Evolutionary conservation across 2,888 invertebrate species (phyloP).

Genomic region (Dyspetes luteomarginatus): DNA sequence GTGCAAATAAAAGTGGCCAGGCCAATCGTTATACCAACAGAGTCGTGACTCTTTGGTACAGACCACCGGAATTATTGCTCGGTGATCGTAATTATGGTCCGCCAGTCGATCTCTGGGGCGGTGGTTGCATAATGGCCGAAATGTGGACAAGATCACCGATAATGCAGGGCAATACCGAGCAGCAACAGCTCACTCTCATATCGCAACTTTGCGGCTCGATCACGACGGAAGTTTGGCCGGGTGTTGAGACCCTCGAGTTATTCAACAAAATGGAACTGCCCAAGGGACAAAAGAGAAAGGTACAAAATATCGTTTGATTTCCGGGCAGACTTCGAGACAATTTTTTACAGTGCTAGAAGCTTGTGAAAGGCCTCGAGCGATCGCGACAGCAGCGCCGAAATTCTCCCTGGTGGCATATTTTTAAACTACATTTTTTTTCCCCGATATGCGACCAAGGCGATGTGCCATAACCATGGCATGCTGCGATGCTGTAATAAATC

Average conservation of each 20-base stretch:
- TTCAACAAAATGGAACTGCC: slow-evolving; percentile 95
- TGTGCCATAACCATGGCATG: too few species aligned
- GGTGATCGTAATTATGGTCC: slow-evolving; percentile 98
- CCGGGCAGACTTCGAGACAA: too few species aligned
- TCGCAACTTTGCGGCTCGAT: slow-evolving; percentile 98
- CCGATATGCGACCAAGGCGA: too few species aligned
- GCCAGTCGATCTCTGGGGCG: slow-evolving; percentile 98
- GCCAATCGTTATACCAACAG: slow-evolving; percentile 97
- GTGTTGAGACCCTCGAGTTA: slow-evolving; percentile 94
- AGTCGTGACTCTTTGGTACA: slow-evolving; percentile 98
- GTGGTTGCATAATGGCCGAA: slow-evolving; percentile 99
- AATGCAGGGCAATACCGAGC: slow-evolving; percentile 98
- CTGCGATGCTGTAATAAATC: too few species aligned
- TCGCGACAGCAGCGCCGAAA: background rate
- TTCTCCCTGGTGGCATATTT: background rate
- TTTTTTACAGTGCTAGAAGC: too few species aligned
- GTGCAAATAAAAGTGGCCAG: slow-evolving; percentile 93
- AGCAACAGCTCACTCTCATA: slow-evolving; percentile 97
- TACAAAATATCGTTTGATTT: slow-evolving; percentile 75
- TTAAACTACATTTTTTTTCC: background rate
- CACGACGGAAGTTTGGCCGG: slow-evolving; percentile 96
- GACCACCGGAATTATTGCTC: slow-evolving; percentile 88
- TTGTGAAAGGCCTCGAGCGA: too few species aligned
- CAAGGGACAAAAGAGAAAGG: slow-evolving; percentile 93
- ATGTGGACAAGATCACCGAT: slow-evolving; percentile 99